These are phyloP conservation scores for Dryadula phaetusa DNA, from an alignment of 2,888 invertebrate genomes.

Conservation along the genomic window DNA sequence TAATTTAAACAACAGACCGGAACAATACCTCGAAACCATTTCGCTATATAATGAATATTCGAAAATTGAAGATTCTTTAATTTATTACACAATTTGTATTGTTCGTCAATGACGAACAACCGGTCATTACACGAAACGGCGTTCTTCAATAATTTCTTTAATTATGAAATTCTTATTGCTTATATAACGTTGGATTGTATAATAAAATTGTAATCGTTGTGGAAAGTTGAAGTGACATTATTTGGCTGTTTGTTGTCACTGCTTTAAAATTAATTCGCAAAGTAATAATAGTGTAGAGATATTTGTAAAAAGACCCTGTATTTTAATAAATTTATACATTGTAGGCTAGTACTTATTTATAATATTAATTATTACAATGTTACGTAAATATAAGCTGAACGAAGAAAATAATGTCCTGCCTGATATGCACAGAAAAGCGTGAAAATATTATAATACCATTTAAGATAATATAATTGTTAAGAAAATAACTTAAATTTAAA, in stretches of 20 bases:
- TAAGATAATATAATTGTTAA: too few species aligned
- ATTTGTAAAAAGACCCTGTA: too few species aligned
- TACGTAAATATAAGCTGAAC: too few species aligned
- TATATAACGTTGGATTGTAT: not conserved
- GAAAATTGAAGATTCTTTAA: constrained; percentile 39
- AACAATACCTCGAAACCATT: constrained; percentile 31
- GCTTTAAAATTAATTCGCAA: too few species aligned
- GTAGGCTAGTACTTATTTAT: too few species aligned
- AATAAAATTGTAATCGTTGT: not conserved
- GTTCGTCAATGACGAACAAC: constrained; percentile 34
- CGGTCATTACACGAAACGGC: constrained; percentile 29
- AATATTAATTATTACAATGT: too few species aligned
- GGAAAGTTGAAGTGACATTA: not conserved
- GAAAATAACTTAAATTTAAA: too few species aligned
- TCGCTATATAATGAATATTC: constrained; percentile 41
- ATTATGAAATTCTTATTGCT: constrained; percentile 11
- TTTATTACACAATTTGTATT: constrained; percentile 34
- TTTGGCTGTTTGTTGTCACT: not conserved
- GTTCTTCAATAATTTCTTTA: constrained; percentile 12
- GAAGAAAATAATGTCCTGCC: too few species aligned
- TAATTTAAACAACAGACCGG: constrained; percentile 37
- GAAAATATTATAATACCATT: too few species aligned
- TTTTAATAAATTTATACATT: too few species aligned
- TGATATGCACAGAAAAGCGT: too few species aligned
- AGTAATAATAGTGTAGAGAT: too few species aligned